Base-by-base conservation (phyloP, 2,888 invertebrate genomes). In the Leptinotarsa tumamoca region DNA sequence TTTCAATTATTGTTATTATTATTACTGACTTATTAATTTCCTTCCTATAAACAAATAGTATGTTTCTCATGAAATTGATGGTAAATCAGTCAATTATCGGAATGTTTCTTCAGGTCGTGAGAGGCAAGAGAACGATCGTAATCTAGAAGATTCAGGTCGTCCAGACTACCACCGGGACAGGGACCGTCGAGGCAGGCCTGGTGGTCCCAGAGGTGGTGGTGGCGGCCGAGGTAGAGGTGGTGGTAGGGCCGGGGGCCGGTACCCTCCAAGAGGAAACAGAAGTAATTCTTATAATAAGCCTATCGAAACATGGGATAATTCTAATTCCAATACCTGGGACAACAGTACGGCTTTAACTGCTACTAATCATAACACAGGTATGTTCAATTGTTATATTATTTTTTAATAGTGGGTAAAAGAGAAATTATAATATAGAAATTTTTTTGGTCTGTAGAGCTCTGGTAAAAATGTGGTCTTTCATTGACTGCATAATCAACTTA, bases 231-330 rank as follows among this genome's bases (percentile, higher is more conserved):
- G 86, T 13, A 87, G 87, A 50, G 85, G 86, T 15, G 87, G 87
- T 18, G 87, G 88, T 10, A 83, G 87, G 33, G 86, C 87, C 5
- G 88, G 88, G 27, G 87, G 87, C 27, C 89, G 85, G 83, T 83
- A 77, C 66, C 75, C 78, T 27, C 78, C 80, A 2, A 73, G 80
- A 27, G 77, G 77, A 5, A 75, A 73, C 50, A 76, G 80, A 43
- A 77, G 69, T n/a, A 78, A 74, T 67, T 70, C 74, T 4, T 86
- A 86, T 80, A 85, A 85, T 78, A 84, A 84, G 63, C 87, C 88
- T 1, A 91, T 91, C 51, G 91, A 91, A 75, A 89, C 91, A n/a
- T 91, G 91, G 89, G 92, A 93, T 76, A 92, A 92, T 86, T 87
- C 88, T 66, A 92, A 92, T 86, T 87, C 88, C 63, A 87, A 88